Evolutionary conservation across 2,797 vertebrate species (phyloP).

Genomic region (Lophotriccus pileatus): DNA sequence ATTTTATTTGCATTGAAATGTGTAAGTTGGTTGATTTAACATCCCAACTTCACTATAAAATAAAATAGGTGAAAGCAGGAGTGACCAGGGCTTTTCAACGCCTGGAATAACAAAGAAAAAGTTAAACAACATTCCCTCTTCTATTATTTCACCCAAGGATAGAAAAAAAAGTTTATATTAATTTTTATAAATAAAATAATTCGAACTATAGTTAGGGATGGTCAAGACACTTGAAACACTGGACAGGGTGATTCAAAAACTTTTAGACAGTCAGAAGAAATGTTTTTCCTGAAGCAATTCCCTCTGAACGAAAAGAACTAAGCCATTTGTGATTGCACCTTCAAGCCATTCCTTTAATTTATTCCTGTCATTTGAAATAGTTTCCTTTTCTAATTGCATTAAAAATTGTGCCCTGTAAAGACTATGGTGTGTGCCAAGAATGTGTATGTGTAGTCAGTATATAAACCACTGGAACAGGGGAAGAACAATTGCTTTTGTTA

Average conservation of each 20-base stretch:
- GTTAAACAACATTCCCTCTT: background rate
- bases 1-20: background rate
- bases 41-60: background rate
- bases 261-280: background rate
- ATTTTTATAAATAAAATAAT: background rate
- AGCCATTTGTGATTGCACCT: background rate
- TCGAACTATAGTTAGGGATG: background rate
- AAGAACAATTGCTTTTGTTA: slow-evolving; percentile 12
- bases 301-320: background rate
- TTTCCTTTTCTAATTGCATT: slow-evolving; percentile 48
- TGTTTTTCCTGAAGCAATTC: background rate
- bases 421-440: background rate
- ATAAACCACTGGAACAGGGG: background rate
- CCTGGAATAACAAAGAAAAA: background rate
- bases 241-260: background rate
- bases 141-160: background rate
- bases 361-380: slow-evolving; percentile 9
- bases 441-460: background rate
- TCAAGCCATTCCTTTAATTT: slow-evolving; percentile 2
- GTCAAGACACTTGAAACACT: background rate
- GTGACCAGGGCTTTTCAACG: background rate
- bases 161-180: background rate
- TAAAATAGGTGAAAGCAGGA: background rate
- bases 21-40: background rate
- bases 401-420: slow-evolving; percentile 6